Conservation (phyloP, 2,113 vertebrate species). For the Lamprologus lemairii region DNA sequence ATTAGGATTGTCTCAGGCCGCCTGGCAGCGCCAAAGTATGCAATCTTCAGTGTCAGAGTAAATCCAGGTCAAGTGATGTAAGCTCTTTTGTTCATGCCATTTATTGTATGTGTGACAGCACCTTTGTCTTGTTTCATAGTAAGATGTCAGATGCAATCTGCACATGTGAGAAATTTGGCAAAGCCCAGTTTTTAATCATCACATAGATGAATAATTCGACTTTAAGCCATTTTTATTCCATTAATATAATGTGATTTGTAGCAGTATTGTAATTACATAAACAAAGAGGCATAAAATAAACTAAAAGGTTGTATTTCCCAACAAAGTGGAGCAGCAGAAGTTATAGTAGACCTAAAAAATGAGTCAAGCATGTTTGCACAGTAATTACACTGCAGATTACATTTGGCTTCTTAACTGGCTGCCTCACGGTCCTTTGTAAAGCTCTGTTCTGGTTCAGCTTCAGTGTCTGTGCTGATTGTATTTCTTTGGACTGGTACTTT, state of each 20-base stretch:
- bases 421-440: conserved; percentile 10
- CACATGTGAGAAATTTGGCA: neutral
- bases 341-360: neutral
- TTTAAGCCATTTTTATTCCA: neutral
- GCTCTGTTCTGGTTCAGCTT: conserved; percentile 57
- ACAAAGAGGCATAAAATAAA: neutral
- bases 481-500: conserved; percentile 48
- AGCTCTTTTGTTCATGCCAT: neutral
- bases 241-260: neutral
- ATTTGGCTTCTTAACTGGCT: neutral
- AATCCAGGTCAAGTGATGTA: neutral
- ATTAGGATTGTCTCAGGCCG: neutral
- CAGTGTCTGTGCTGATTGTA: conserved; percentile 40
- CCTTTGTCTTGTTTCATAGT: neutral
- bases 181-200: neutral
- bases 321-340: neutral
- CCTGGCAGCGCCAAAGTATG: neutral
- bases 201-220: neutral
- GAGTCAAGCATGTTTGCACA: neutral
- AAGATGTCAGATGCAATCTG: conserved; percentile 21
- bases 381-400: conserved; percentile 10
- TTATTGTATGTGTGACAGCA: neutral
- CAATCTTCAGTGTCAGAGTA: neutral
- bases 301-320: neutral
- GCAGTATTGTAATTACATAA: neutral